Evolutionary conservation across 2,888 invertebrate species (phyloP), one percentile per base, ranked within the genome.

Genomic region (Apotomis turbidana): DNA sequence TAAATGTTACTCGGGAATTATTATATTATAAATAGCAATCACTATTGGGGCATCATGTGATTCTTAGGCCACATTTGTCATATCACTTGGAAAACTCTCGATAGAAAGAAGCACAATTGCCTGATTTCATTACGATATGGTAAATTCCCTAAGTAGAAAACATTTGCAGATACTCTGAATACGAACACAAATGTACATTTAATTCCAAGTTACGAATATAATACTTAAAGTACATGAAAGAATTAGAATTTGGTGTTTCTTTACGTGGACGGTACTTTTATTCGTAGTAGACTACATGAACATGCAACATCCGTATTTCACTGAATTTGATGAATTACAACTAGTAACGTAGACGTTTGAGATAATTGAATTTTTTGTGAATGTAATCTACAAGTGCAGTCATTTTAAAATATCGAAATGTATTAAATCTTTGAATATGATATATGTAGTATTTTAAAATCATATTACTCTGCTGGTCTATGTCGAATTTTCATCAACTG

Each of bases 241-340:
- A 44, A 44, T 49, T 10, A 49, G 49, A 81, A 81, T 80, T 82
- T 81, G 78, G 78, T 76, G 78, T 49, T 49, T 49, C 49, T 9
- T 9, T 49, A 49, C 49, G 10, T 49, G 49, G 49, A 49, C 49
- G 49, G 49, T 49, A 49, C 49, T 49, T 10, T 49, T 49, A 10
- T 9, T 49, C 10, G 49, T 49, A 49, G 9, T 49, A 49, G 49
- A 49, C 5, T 49, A 49, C 49, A 49, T 49, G 49, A 8, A 49
- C 49, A 49, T 9, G 9, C 9, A 8, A 49, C 10, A 49, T 49
- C 10, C 3, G 10, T 9, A 49, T 49, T 9, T 9, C 9, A 49
- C 8, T 0, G 3, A 10, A 49, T 9, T 10, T 6, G 49, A 10
- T 49, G 49, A 49, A 49, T 49, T 10, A 49, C 49, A 49, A 41